Conservation (phyloP, 2,888 invertebrate species). For the Drosophila rubida region DNA sequence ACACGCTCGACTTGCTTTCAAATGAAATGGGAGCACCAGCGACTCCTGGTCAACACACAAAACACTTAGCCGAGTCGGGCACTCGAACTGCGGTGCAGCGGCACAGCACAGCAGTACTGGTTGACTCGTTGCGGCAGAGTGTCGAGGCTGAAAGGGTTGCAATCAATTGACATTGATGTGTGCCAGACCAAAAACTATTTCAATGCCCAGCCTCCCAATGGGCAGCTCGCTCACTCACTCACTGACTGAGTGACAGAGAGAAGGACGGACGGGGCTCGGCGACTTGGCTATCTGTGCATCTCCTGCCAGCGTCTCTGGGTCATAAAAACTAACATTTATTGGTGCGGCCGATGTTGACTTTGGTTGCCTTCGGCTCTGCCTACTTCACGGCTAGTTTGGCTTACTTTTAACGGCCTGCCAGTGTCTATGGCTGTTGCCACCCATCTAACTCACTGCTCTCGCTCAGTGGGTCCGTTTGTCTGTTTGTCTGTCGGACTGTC, state of each 20-base stretch:
- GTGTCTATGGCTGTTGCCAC: constrained; percentile 8
- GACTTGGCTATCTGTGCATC: constrained; percentile 25
- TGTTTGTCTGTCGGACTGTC: neutral
- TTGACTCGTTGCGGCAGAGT: constrained; percentile 11
- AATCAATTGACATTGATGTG: constrained; percentile 82
- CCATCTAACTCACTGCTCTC: constrained; percentile 2
- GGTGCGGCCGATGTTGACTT: constrained; percentile 54
- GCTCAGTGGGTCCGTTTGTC: neutral
- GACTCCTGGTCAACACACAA: constrained; percentile 59
- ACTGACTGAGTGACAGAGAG: constrained; percentile 1
- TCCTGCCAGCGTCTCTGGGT: constrained; percentile 27
- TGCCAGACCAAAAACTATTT: constrained; percentile 80
- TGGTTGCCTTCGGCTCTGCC: constrained; percentile 47
- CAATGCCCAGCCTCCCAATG: constrained; percentile 63
- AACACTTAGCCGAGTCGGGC: constrained; percentile 62
- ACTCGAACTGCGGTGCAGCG: constrained; percentile 10
- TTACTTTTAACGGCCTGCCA: constrained; percentile 67
- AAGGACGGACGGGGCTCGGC: neutral
- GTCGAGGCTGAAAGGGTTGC: constrained; percentile 65
- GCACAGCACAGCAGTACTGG: constrained; percentile 3
- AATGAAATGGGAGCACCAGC: constrained; percentile 50
- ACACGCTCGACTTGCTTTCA: constrained; percentile 46
- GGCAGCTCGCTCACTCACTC: constrained; percentile 8
- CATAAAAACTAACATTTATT: constrained; percentile 78
- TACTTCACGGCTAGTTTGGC: constrained; percentile 71